Base-by-base conservation (phyloP, 2,113 vertebrate species). In the Microcebus griseorufus region DNA sequence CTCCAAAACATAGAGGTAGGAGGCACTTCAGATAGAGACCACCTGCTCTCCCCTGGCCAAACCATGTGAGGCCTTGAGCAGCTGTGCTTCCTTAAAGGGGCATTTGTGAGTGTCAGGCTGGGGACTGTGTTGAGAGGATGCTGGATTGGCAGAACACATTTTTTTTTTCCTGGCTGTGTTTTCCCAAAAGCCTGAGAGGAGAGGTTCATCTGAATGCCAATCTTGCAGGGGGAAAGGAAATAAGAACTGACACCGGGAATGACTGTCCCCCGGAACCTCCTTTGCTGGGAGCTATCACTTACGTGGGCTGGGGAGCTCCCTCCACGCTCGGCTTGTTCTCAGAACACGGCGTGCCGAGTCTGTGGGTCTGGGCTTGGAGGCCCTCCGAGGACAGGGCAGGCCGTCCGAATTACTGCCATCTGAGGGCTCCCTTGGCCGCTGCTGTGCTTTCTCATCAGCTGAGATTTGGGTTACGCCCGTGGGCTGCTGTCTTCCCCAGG, bases 361-460 rank as follows among this genome's bases (percentile, higher is more conserved):
- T 80, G 67, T 94, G 85, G 42, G 37, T 87, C 91, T 90, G 69
- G 87, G 45, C 83, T 95, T 94, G 92, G 93, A 93, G 94, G 51
- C n/a, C 80, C 86, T 95, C 82, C 70, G 94, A 73, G 95, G 87
- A 45, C 53, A 78, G 58, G 34, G 39, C 14, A 53, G 88, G 39
- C 73, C 76, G 94, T 96, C 94, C 91, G 95, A 95, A 87, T 80
- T 2, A 1, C 79, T 76, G 82, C 51, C 65, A 39, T 92, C 27
- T 5, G 25, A 89, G 25, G 75, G 65, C 79, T 81, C 79, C n/a
- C 80, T 65, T 83, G 72, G 95, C 79, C 48, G 29, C 81, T 10
- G 11, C 32, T 75, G 62, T 82, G 29, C 76, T 69, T 88, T 88
- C 88, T 39, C 29, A 58, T 94, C 48, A 93, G 9, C 22, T 90